A percentile compares a stretch with the other conserved stretches of the same genome.
These are phyloP conservation scores for Leptoclinus maculatus DNA, from an alignment of 2,797 vertebrate genomes.

Conservation along the genomic window DNA sequence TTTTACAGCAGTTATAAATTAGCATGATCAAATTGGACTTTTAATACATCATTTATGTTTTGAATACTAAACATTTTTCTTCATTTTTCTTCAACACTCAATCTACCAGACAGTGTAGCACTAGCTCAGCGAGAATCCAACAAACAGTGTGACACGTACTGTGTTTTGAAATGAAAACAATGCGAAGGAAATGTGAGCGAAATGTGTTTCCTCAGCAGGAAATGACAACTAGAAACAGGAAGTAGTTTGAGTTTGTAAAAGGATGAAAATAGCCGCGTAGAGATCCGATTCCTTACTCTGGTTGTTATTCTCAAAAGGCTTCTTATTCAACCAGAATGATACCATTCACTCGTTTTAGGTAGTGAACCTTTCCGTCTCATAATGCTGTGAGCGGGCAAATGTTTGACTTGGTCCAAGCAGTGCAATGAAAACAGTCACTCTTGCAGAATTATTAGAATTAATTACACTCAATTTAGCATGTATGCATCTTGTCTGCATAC, in stretches of 20 bases:
- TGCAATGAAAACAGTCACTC: background rate
- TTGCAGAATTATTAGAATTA: background rate
- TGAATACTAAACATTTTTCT: background rate
- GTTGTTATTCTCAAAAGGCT: background rate
- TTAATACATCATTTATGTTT: background rate
- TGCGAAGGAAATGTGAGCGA: background rate
- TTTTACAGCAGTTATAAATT: conserved; percentile 10
- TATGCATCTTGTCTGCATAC: background rate
- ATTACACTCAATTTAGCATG: background rate
- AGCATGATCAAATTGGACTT: background rate
- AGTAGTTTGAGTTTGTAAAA: background rate
- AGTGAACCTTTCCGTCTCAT: background rate
- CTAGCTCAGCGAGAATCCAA: background rate
- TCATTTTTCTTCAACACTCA: background rate
- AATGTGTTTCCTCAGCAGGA: conserved; percentile 22
- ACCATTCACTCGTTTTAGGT: background rate
- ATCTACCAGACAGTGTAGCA: background rate
- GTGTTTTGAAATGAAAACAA: conserved; percentile 1
- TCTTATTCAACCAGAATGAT: no score
- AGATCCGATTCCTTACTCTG: background rate
- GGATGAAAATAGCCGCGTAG: background rate
- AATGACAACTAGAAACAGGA: conserved; percentile 19
- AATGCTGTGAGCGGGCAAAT: background rate
- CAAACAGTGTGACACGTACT: background rate
- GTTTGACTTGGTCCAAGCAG: conserved; percentile 44